phyloP scores from a whole-genome alignment of 2,888 invertebrate genomes.

The Synanthedon myopaeformis region DNA sequence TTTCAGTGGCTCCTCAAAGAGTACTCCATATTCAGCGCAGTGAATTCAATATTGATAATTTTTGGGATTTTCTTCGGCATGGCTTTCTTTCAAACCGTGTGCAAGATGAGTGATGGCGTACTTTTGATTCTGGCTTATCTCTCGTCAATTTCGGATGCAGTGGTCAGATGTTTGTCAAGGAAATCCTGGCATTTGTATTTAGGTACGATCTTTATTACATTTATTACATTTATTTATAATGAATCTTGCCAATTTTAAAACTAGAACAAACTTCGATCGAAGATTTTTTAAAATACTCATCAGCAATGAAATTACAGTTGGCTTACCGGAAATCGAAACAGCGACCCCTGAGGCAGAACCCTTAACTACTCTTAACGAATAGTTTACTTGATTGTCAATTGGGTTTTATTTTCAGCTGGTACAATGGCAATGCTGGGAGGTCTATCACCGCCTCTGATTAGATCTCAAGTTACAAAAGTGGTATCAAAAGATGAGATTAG shows the following conservation, averaged over 20 bases:
- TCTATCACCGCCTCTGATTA: constrained; percentile 8
- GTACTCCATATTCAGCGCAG: constrained; percentile 8
- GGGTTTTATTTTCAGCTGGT: constrained; percentile 6
- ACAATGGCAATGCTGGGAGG: constrained; percentile 8
- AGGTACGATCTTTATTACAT: constrained; percentile 9
- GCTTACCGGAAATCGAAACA: no score
- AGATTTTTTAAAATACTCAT: no score
- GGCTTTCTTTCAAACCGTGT: constrained; percentile 7
- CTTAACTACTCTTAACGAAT: no score
- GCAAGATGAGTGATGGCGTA: constrained; percentile 8
- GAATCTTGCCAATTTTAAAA: no score
- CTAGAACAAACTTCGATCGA: no score
- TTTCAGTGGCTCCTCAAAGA: constrained; percentile 11
- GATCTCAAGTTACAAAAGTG: constrained; percentile 10
- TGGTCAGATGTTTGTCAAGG: constrained; percentile 4
- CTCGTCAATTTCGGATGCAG: constrained; percentile 6
- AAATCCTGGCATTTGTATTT: constrained; percentile 12
- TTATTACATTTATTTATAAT: not conserved
- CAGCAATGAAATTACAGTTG: no score
- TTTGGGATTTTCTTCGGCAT: constrained; percentile 9
- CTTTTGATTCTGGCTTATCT: constrained; percentile 7
- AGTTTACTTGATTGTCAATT: no score
- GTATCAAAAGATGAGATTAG: constrained; percentile 7
- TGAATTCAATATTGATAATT: constrained; percentile 6
- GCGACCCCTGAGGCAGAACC: no score